Evolutionary conservation across 2,888 invertebrate genomes (phyloP).

Genomic region (Mesorhabditis belari): DNA sequence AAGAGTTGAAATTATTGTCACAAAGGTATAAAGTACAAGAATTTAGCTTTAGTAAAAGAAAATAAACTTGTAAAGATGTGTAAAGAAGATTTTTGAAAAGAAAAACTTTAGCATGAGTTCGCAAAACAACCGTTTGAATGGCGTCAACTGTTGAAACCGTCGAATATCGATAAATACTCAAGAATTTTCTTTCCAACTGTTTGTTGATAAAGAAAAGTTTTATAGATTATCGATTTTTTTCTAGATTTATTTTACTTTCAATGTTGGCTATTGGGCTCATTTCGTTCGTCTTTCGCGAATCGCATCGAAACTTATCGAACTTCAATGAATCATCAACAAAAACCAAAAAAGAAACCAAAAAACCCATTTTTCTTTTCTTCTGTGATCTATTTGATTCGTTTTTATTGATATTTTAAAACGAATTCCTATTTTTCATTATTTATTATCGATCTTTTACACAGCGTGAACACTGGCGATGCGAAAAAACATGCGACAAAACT

Average conservation of each 20-base stretch:
- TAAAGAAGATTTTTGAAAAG: too few relatives aligned
- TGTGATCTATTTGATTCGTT: too few relatives aligned
- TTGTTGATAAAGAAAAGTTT: conserved; percentile 1
- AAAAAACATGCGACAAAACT: too few relatives aligned
- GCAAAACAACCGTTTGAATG: neutral
- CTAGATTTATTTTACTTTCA: conserved; percentile 91
- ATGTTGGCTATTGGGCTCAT: conserved; percentile 56
- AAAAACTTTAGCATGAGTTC: neutral
- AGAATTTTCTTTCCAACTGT: conserved; percentile 80
- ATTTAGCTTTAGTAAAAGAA: too few relatives aligned
- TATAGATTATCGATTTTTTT: conserved; percentile 3
- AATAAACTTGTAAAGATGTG: too few relatives aligned
- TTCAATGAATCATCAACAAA: too few relatives aligned
- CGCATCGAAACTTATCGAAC: conserved; percentile 1
- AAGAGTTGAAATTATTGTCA: neutral
- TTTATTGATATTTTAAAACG: too few relatives aligned
- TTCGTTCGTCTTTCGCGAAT: conserved; percentile 24
- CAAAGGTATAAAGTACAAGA: neutral
- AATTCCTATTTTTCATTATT: too few relatives aligned
- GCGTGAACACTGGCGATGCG: too few relatives aligned
- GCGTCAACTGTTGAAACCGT: conserved; percentile 63
- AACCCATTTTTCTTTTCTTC: too few relatives aligned
- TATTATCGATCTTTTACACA: too few relatives aligned
- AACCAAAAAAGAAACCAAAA: too few relatives aligned
- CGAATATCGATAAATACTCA: conserved; percentile 97